Evolutionary conservation across 2,797 vertebrate species (phyloP), one percentile per base, ranked within the genome.

Genomic region (Sparus aurata): DNA sequence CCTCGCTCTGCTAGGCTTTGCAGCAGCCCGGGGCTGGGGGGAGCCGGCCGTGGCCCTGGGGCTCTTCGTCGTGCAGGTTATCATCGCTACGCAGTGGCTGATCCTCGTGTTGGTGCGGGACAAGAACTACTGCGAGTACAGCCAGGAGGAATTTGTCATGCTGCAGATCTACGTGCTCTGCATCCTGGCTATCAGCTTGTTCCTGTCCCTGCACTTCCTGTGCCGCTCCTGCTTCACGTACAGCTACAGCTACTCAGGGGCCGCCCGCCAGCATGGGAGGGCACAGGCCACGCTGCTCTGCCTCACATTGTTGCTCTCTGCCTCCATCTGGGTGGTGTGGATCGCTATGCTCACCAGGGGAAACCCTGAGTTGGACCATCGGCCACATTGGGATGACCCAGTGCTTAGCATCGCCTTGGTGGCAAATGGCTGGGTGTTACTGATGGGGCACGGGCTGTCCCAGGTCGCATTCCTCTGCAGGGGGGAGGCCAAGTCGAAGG

Each of bases 161-260:
- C 89, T 98, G 80, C 95, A 97, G 80, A 97, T 97, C 90, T 99
- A 97, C 0, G 96, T 98, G 80, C 80, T 98, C 55, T 93, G 96
- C 86, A 88, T 99, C 59, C 93, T 99, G 90, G 93, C 87, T 0
- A 57, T 94, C 60, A 93, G 94, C 13, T 83, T 96, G 69, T 41
- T 95, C 45, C 53, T 94, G 3, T 94, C 97, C 43, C 68, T 94
- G 54, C 91, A 91, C 71, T 83, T 91, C 13, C 89, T 97, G 89
- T 95, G 95, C 67, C 96, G 94, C 6, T 55, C 94, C 12, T 97
- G 96, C 78, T 75, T 72, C 79, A 90, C 86, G 0, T 84, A 93
- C 94, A 91, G 89, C 89, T 95, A 94, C 84, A 87, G 81, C 77
- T 91, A 91, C 88, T 75, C 79, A 0, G 90, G 87, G 0, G 74